Percentiles rank a stretch among this genome's conserved stretches.
These are phyloP conservation scores for Lepilemur ruficaudatus DNA, from an alignment of 2,797 vertebrate genomes.

Conservation along the genomic window DNA sequence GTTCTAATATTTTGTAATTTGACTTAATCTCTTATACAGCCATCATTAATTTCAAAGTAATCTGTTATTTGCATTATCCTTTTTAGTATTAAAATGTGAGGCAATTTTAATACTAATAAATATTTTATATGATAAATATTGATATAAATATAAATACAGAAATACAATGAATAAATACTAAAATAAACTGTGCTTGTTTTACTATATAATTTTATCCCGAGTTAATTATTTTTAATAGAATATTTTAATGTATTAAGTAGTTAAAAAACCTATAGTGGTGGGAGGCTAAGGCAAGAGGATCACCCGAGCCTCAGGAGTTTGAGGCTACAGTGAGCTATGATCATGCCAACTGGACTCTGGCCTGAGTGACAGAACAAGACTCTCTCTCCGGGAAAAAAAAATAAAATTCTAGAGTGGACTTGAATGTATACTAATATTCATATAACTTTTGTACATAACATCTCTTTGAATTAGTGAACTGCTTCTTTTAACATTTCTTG, in stretches of 20 bases:
- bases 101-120: not conserved
- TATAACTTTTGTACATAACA: not conserved
- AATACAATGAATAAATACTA: not conserved
- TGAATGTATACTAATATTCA: not conserved
- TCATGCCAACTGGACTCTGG: not conserved
- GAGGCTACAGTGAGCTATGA: not conserved
- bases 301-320: not conserved
- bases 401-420: not conserved
- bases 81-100: constrained; percentile 31
- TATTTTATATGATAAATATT: not conserved
- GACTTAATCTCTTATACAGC: not conserved
- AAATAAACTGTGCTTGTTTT: not conserved
- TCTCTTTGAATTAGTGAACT: not conserved
- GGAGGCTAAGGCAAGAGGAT: not conserved
- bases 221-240: constrained; percentile 11
- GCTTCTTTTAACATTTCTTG: constrained; percentile 1
- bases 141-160: not conserved
- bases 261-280: not conserved
- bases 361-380: not conserved
- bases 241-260: constrained; percentile 12
- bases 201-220: not conserved
- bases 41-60: not conserved
- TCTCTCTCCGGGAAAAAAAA: not conserved
- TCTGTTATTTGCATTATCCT: not conserved
- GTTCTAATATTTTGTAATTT: constrained; percentile 20